These are phyloP conservation scores for Phyllotis vaccarum DNA, from an alignment of 2,797 vertebrate genomes.

Conservation along the genomic window DNA sequence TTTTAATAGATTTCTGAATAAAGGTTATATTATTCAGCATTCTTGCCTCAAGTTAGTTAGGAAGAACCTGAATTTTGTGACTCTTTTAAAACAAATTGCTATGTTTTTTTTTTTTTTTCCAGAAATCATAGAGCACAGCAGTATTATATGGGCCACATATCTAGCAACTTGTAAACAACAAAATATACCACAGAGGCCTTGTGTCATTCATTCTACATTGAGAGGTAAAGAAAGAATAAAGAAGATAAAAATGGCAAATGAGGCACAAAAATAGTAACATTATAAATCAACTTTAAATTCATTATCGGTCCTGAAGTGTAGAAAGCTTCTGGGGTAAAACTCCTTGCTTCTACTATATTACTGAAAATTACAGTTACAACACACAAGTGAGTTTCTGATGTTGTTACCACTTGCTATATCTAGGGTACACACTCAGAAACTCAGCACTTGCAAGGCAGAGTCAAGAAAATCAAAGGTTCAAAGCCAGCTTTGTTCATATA, in stretches of 20 bases:
- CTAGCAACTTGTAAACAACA: neutral
- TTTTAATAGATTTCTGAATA: slow-evolving; percentile 61
- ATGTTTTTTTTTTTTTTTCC: slow-evolving; percentile 24
- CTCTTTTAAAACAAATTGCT: neutral
- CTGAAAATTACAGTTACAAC: neutral
- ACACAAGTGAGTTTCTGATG: neutral
- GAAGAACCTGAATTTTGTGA: slow-evolving; percentile 62
- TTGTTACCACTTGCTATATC: neutral
- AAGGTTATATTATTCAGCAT: neutral
- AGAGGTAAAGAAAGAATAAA: slow-evolving; percentile 14
- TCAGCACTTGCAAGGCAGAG: neutral
- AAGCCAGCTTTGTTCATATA: neutral
- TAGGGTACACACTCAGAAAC: neutral
- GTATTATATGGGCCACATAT: neutral
- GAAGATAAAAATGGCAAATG: slow-evolving; percentile 38
- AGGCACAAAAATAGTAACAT: neutral
- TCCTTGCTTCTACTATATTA: slow-evolving; percentile 13
- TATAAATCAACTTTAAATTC: slow-evolving; percentile 44
- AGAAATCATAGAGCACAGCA: neutral
- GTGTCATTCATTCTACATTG: neutral
- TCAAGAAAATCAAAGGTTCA: neutral
- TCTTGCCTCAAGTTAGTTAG: slow-evolving; percentile 39
- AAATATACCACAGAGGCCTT: slow-evolving; percentile 30
- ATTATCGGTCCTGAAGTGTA: neutral
- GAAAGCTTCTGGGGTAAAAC: neutral